phyloP scores from a whole-genome alignment of 1,140 invertebrate species.

The Drosophila trapezifrons region DNA sequence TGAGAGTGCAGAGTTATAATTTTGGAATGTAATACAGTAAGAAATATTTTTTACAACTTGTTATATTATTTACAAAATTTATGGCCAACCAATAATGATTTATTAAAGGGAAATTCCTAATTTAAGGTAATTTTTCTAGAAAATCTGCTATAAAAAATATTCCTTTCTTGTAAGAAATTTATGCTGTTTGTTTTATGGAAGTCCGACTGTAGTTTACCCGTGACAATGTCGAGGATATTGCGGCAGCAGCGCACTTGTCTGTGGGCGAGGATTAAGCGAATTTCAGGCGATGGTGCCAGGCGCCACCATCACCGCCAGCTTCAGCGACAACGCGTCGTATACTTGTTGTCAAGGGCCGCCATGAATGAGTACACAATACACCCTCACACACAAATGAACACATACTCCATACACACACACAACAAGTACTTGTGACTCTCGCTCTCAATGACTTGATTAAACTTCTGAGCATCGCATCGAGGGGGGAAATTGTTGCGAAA shows the following conservation, averaged over 20 bases:
- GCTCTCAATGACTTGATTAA: conserved; percentile 74
- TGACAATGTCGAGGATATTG: conserved; percentile 15
- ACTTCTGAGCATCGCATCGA: conserved; percentile 31
- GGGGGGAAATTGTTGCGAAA: conserved; percentile 57
- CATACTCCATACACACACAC: conserved; percentile 3
- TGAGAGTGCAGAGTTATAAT: too few relatives aligned
- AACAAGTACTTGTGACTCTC: conserved; percentile 38
- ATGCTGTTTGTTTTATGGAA: too few relatives aligned
- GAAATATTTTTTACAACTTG: background rate
- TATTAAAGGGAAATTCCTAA: background rate
- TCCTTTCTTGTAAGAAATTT: too few relatives aligned
- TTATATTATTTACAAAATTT: background rate
- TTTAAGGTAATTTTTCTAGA: too few relatives aligned
- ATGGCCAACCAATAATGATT: background rate
- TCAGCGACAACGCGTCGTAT: conserved; percentile 61
- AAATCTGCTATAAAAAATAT: too few relatives aligned
- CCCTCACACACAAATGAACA: conserved; percentile 4
- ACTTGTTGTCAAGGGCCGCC: conserved; percentile 55
- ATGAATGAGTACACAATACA: conserved; percentile 41
- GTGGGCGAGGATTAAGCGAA: conserved; percentile 55
- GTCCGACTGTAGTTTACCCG: conserved; percentile 12
- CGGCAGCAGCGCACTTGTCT: conserved; percentile 6
- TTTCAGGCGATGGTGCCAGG: conserved; percentile 57
- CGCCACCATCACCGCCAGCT: conserved; percentile 42
- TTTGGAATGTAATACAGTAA: background rate